phyloP scores from a whole-genome alignment of 2,888 invertebrate genomes.

The Xylota sylvarum region DNA sequence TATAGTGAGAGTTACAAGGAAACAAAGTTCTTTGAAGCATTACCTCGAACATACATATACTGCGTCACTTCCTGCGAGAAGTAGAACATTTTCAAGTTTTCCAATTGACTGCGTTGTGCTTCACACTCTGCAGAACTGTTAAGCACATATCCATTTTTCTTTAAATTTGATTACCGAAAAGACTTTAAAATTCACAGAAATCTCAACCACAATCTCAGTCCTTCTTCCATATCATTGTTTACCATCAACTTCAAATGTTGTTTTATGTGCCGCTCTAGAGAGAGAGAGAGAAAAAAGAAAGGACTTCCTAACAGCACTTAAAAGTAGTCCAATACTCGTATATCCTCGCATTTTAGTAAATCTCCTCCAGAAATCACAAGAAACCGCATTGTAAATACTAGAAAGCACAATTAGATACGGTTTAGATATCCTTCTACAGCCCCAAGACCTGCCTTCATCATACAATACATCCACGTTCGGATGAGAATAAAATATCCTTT shows the following conservation, averaged over 20 bases:
- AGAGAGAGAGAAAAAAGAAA: not conserved
- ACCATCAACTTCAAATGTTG: slow-evolving; percentile 27
- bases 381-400: slow-evolving; percentile 37
- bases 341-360: not conserved
- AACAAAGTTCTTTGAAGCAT: no score
- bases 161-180: not conserved
- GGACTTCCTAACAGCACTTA: slow-evolving; percentile 10
- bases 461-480: slow-evolving; percentile 29
- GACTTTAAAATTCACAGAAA: slow-evolving; percentile 4
- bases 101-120: no score
- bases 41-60: no score
- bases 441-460: not conserved
- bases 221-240: slow-evolving; percentile 11
- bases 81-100: no score
- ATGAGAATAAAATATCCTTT: slow-evolving; percentile 48
- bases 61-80: no score
- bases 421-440: slow-evolving; percentile 51
- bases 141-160: not conserved
- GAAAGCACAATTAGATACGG: slow-evolving; percentile 62
- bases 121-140: no score
- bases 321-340: slow-evolving; percentile 13
- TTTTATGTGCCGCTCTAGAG: slow-evolving; percentile 2
- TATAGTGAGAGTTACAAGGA: no score
- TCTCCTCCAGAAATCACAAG: slow-evolving; percentile 26
- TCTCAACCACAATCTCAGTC: slow-evolving; percentile 9